Conservation (phyloP, 2,797 vertebrate genomes). For the Bovichtus variegatus region DNA sequence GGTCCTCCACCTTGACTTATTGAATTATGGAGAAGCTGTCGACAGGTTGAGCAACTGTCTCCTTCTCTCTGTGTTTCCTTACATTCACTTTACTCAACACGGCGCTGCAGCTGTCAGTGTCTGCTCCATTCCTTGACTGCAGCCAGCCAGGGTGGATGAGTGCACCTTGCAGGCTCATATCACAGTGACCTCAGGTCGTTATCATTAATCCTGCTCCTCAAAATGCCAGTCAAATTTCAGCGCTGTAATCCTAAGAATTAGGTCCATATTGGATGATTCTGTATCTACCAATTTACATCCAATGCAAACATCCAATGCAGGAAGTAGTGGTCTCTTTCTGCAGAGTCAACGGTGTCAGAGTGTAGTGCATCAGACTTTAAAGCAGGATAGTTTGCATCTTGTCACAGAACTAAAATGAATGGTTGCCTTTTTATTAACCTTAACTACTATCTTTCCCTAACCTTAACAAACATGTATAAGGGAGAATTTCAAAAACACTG, state of each 20-base stretch:
- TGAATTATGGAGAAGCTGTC: slow-evolving; percentile 83
- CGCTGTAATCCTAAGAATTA: neutral
- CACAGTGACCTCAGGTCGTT: slow-evolving; percentile 60
- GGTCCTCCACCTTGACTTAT: slow-evolving; percentile 83
- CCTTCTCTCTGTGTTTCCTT: slow-evolving; percentile 76
- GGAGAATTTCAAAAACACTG: neutral
- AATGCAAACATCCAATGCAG: neutral
- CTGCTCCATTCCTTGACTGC: slow-evolving; percentile 69
- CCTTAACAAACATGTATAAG: neutral
- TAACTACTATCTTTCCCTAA: neutral
- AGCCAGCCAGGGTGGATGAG: slow-evolving; percentile 69
- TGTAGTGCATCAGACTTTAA: neutral
- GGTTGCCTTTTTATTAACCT: slow-evolving; percentile 2
- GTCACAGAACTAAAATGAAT: neutral
- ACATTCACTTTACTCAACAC: slow-evolving; percentile 78
- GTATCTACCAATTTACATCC: neutral
- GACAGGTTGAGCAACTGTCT: slow-evolving; percentile 83
- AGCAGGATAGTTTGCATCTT: neutral
- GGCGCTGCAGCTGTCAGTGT: slow-evolving; percentile 76
- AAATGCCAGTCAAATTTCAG: slow-evolving; percentile 34
- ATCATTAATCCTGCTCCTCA: slow-evolving; percentile 44
- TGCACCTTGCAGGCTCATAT: slow-evolving; percentile 76
- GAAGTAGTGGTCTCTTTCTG: neutral
- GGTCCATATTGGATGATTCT: neutral
- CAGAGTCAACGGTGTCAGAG: neutral